Percentiles rank a stretch among this genome's conserved stretches.
Conservation (phyloP, 2,113 vertebrate genomes). For the Ptilonorhynchus violaceus region DNA sequence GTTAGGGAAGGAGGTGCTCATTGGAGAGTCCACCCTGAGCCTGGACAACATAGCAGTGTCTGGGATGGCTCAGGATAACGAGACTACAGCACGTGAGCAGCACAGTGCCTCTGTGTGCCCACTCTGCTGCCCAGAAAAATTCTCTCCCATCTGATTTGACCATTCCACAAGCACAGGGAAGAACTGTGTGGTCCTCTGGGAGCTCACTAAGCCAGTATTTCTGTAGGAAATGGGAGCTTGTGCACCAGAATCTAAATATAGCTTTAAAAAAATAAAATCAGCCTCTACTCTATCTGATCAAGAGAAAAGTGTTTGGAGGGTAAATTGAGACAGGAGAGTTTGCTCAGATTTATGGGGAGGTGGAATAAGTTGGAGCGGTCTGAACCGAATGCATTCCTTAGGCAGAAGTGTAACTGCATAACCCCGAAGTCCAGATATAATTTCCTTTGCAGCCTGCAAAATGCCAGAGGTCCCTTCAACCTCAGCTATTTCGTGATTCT, state of each 20-base stretch:
- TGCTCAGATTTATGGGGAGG: background rate
- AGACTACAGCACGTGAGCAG: background rate
- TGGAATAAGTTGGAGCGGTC: background rate
- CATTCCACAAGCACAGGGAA: background rate
- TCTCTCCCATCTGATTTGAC: background rate
- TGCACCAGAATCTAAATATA: background rate
- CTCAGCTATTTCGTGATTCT: background rate
- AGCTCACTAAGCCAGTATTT: background rate
- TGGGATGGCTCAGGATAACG: background rate
- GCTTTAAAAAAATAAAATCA: background rate
- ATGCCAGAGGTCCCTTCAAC: background rate
- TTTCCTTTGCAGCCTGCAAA: background rate
- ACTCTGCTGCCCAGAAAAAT: background rate
- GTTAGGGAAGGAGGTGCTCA: background rate
- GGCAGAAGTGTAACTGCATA: background rate
- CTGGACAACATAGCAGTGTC: background rate
- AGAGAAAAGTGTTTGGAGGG: background rate
- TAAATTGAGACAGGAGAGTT: background rate
- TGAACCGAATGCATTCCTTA: background rate
- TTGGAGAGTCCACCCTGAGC: background rate
- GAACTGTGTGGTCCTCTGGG: background rate
- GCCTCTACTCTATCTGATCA: background rate
- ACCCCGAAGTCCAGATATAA: background rate
- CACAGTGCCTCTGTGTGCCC: background rate
- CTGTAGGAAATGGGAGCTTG: background rate